Evolutionary conservation across 2,888 invertebrate species (phyloP), one percentile per base, ranked within the genome.

Genomic region (Apodemia zela): DNA sequence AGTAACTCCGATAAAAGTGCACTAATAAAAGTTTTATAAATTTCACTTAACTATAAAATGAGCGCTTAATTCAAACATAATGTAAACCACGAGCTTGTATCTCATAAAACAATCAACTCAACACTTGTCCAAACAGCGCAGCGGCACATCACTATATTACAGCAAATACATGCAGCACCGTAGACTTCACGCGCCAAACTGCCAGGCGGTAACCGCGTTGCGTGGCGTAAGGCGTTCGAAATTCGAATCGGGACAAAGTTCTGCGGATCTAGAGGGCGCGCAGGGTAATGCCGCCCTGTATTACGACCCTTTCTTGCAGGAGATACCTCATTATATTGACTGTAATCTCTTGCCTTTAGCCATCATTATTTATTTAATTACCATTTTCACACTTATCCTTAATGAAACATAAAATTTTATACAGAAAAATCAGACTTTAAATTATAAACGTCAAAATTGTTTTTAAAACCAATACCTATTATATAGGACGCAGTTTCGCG

Each of bases 31-130:
- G 75, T 80, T 78, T 77, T 73, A 75, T 42, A 51, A 77, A 82
- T 77, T 77, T 72, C 82, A 84, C 84, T 78, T 78, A 84, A 84
- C 80, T 83, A 81, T 85, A 83, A 84, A 85, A 81, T 81, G 80
- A 83, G 84, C 83, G 82, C 80, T 87, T 81, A 85, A 85, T 87
- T 83, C 84, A 84, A 87, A 88, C 89, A 89, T 88, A 87, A 87
- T 87, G 84, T 80, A 82, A 85, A 81, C 80, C 76, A 84, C 84
- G 80, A 84, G 85, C 80, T 82, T 81, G 51, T 88, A 88, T 87
- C 89, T 87, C 87, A 88, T 85, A 81, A 85, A 88, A 87, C 89
- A 88, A 89, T 88, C 88, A 89, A 89, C 86, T 89, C 89, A 87
- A 85, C 89, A 90, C 89, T 90, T 89, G 89, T 90, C 84, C 84